Evolutionary conservation across 2,113 vertebrate genomes (phyloP), one percentile per base, ranked within the genome.

Genomic region (Caranx ignobilis): DNA sequence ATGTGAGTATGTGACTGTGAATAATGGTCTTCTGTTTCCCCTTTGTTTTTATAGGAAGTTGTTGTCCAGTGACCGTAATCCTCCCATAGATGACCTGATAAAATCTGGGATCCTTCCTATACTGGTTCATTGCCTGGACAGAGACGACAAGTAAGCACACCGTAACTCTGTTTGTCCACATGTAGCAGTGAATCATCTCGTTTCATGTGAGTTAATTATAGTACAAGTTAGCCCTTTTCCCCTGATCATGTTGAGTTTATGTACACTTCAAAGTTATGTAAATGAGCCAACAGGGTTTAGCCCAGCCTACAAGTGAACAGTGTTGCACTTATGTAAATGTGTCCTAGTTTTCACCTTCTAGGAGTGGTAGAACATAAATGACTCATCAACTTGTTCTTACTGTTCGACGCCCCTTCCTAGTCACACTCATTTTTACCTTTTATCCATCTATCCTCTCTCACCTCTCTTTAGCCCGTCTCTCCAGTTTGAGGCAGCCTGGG

Each of bases 31-130:
- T 74, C 68, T 81, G 34, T 64, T 50, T 61, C 12, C 50, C 31
- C 34, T 35, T 88, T 75, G 65, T 82, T 77, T 90, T 83, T 79
- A 12, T 73, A 99, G 98, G 94, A 99, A 99, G 86, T 95, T 99
- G 92, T 95, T 99, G 81, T 99, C 98, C 86, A 99, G 98, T 91
- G 98, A 99, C 93, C 97, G 98, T 77, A 99, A 99, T 84, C 98
- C 98, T 89, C 98, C 98, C 65, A 99, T 99, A 55, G 98, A 99
- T 21, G 98, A 99, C 89, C 95, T 99, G 90, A 99, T 99, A 89
- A 98, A 98, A 90, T 99, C 98, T 93, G 98, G 98, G 90, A 99
- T 99, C 95, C 96, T 99, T 90, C 98, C 98, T 79, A 99, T 99
- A 89, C 91, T 99, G 95, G 98, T 99, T 62, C 97, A 99, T 94